phyloP scores from a whole-genome alignment of 2,888 invertebrate species.

The Tanytarsus gracilentus region DNA sequence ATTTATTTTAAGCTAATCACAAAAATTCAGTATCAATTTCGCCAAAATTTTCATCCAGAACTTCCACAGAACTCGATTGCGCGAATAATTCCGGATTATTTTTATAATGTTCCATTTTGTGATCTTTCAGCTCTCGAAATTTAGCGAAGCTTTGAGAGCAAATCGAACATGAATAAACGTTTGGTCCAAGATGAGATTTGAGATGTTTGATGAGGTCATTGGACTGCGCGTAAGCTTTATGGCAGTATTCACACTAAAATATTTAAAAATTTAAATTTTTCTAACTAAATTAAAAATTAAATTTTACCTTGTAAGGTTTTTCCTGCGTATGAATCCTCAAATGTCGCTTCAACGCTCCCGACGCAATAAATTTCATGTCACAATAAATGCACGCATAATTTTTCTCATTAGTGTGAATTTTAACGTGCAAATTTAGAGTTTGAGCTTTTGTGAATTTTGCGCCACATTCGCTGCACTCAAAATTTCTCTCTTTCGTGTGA shows the following conservation, averaged over 20 bases:
- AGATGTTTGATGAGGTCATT: constrained; percentile 23
- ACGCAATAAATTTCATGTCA: constrained; percentile 1
- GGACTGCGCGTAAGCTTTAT: constrained; percentile 5
- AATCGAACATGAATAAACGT: constrained; percentile 4
- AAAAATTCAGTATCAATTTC: too few relatives aligned
- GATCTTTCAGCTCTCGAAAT: neutral
- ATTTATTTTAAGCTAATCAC: too few relatives aligned
- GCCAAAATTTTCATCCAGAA: neutral
- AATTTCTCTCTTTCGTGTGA: constrained; percentile 1
- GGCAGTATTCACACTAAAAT: constrained; percentile 1
- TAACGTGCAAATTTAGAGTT: neutral
- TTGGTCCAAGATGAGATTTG: constrained; percentile 9
- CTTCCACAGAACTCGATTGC: neutral
- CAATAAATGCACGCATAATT: constrained; percentile 5
- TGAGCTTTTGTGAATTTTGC: constrained; percentile 8
- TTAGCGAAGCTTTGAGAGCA: constrained; percentile 11
- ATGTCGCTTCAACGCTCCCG: constrained; percentile 7
- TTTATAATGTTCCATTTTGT: constrained; percentile 11
- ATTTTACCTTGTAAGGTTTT: constrained; percentile 6
- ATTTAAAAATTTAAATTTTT: neutral
- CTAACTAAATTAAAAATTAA: neutral
- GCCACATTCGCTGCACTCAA: neutral
- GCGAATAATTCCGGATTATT: neutral
- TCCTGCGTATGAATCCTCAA: neutral
- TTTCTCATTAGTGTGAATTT: constrained; percentile 12